Percentiles rank a stretch among this genome's conserved stretches.
These are phyloP conservation scores for Dryococelus australis DNA, from an alignment of 2,888 invertebrate genomes.

Conservation along the genomic window DNA sequence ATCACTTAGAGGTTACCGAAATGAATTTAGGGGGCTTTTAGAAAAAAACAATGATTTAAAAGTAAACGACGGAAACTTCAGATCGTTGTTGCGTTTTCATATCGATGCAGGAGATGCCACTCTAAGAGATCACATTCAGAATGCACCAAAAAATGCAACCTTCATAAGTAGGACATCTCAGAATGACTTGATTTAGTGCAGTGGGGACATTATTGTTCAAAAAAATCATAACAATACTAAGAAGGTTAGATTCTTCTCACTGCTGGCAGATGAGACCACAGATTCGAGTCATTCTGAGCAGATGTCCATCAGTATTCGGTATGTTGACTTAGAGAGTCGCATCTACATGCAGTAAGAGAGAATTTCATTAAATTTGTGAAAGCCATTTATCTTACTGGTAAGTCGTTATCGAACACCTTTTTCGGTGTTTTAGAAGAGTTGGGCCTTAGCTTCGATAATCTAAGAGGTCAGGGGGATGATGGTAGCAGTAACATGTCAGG, in stretches of 20 bases:
- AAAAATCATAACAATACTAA: neutral
- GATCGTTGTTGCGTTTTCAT: too few relatives aligned
- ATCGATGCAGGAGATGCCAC: too few relatives aligned
- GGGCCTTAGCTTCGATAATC: neutral
- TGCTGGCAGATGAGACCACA: slow-evolving; percentile 22
- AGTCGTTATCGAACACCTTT: neutral
- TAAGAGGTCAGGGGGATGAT: slow-evolving; percentile 18
- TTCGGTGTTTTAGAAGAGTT: neutral
- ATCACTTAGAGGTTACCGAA: neutral
- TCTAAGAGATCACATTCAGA: slow-evolving; percentile 4
- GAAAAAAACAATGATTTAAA: neutral
- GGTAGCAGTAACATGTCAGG: neutral
- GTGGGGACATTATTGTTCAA: neutral
- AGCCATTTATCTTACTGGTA: slow-evolving; percentile 11
- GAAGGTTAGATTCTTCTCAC: slow-evolving; percentile 16
- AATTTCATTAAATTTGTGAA: slow-evolving; percentile 21
- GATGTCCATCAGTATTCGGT: slow-evolving; percentile 26
- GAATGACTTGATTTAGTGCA: slow-evolving; percentile 7
- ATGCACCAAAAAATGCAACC: slow-evolving; percentile 17
- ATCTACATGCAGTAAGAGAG: neutral
- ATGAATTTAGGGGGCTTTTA: neutral
- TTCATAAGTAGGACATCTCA: slow-evolving; percentile 20
- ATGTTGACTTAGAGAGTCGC: slow-evolving; percentile 17
- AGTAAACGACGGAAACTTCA: slow-evolving; percentile 18
- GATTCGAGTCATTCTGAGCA: slow-evolving; percentile 21